Conservation (phyloP, 1,140 invertebrate genomes). For the Chelonus insularis region DNA sequence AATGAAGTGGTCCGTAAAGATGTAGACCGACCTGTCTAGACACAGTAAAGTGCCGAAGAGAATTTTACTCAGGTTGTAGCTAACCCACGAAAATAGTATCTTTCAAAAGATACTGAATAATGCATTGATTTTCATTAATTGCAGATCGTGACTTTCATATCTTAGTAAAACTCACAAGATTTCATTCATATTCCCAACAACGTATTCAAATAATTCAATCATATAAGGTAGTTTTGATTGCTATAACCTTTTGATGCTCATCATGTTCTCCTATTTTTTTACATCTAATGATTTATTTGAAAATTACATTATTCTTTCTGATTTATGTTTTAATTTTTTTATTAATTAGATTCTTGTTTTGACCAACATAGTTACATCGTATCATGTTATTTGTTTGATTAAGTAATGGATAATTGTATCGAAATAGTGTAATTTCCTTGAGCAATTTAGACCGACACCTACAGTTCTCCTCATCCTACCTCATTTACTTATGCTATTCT, state of each 20-base stretch:
- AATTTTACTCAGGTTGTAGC: slow-evolving; percentile 11
- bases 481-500: not conserved
- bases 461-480: not conserved
- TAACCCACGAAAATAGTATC: not conserved
- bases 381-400: not conserved
- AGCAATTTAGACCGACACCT: not conserved
- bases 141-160: not conserved
- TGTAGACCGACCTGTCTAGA: slow-evolving; percentile 33
- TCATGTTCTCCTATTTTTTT: too few relatives aligned
- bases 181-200: too few relatives aligned
- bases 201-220: too few relatives aligned
- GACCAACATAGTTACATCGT: too few relatives aligned
- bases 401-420: not conserved
- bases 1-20: slow-evolving; percentile 34
- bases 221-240: too few relatives aligned
- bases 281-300: too few relatives aligned
- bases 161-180: not conserved
- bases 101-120: not conserved
- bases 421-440: not conserved
- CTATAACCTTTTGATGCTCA: too few relatives aligned
- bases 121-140: not conserved
- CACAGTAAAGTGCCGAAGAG: slow-evolving; percentile 31
- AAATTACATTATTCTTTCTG: too few relatives aligned
- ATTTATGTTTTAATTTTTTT: too few relatives aligned
- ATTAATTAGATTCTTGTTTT: too few relatives aligned